These are phyloP conservation scores for Scomber japonicus DNA, from an alignment of 2,113 vertebrate genomes.

Conservation along the genomic window DNA sequence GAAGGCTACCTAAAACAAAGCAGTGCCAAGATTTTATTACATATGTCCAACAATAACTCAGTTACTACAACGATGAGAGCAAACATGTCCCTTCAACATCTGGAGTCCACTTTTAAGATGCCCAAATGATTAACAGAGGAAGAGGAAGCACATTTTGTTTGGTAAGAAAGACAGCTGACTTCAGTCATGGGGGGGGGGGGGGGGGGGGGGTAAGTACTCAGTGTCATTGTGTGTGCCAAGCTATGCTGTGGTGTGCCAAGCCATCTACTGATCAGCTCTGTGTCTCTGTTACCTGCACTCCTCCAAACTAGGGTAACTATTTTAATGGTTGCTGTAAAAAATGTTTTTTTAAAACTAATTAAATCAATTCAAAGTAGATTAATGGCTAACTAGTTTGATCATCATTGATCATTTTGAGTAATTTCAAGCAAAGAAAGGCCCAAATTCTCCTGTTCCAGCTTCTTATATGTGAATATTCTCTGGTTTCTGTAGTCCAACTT, in stretches of 20 bases:
- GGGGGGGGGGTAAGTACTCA: constrained; percentile 12
- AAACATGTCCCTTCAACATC: neutral
- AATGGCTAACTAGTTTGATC: no score
- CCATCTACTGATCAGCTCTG: constrained; percentile 24
- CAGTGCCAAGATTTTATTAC: constrained; percentile 1
- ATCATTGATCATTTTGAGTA: no score
- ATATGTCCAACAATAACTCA: neutral
- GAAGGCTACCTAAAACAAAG: constrained; percentile 11
- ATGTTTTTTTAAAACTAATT: neutral
- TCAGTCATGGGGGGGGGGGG: constrained; percentile 21
- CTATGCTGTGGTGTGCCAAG: constrained; percentile 5
- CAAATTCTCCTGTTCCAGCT: no score
- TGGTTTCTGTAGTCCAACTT: no score
- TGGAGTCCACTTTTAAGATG: neutral
- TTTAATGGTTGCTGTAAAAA: neutral
- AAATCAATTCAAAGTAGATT: neutral
- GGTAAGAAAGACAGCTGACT: constrained; percentile 9
- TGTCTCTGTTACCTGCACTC: constrained; percentile 13
- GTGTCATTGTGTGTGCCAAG: constrained; percentile 1
- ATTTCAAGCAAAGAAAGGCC: no score
- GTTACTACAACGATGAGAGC: neutral
- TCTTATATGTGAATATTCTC: no score
- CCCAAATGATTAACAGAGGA: neutral
- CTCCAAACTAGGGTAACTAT: neutral
- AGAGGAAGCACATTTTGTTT: neutral